Percentiles rank a stretch among this genome's conserved stretches.
phyloP scores from a whole-genome alignment of 2,113 vertebrate species.

The Oryzias melastigma region DNA sequence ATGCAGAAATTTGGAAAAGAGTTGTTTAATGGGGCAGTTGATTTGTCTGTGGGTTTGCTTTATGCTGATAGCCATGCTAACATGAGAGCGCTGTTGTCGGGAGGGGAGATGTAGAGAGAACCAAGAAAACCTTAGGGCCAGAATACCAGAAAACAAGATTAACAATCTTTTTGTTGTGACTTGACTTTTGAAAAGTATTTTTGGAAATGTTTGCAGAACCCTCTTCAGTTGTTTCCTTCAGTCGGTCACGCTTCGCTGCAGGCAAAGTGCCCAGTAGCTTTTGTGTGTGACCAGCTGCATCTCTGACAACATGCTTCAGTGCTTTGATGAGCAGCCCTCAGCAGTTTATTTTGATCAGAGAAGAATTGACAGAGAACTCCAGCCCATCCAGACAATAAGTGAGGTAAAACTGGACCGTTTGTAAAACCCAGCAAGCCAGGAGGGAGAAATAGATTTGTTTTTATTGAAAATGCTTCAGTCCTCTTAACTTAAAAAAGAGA shows the following conservation, averaged over 20 bases:
- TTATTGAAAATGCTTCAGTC: slow-evolving; percentile 39
- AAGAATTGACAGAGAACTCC: slow-evolving; percentile 20
- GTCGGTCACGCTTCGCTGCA: slow-evolving; percentile 27
- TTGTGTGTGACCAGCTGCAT: slow-evolving; percentile 20
- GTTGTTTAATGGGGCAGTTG: no score
- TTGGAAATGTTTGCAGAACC: slow-evolving; percentile 3
- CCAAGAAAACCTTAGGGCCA: no score
- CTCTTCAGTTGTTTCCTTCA: slow-evolving; percentile 7
- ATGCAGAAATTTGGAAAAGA: no score
- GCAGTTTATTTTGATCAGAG: slow-evolving; percentile 24
- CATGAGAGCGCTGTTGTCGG: no score
- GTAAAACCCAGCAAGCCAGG: slow-evolving; percentile 14
- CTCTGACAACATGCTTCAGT: slow-evolving; percentile 24
- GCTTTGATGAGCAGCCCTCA: slow-evolving; percentile 19
- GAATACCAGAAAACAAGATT: no score
- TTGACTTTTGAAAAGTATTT: slow-evolving; percentile 6
- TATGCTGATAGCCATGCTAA: no score
- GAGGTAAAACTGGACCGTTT: background rate
- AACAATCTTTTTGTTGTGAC: slow-evolving; percentile 8
- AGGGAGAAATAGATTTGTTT: slow-evolving; percentile 25
- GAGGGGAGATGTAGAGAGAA: no score
- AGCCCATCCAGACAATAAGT: slow-evolving; percentile 31
- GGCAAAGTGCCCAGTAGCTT: slow-evolving; percentile 19
- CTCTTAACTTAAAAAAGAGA: slow-evolving; percentile 59
- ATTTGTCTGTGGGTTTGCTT: no score